phyloP scores from a whole-genome alignment of 2,113 vertebrate species.

The Oryzias melastigma region DNA sequence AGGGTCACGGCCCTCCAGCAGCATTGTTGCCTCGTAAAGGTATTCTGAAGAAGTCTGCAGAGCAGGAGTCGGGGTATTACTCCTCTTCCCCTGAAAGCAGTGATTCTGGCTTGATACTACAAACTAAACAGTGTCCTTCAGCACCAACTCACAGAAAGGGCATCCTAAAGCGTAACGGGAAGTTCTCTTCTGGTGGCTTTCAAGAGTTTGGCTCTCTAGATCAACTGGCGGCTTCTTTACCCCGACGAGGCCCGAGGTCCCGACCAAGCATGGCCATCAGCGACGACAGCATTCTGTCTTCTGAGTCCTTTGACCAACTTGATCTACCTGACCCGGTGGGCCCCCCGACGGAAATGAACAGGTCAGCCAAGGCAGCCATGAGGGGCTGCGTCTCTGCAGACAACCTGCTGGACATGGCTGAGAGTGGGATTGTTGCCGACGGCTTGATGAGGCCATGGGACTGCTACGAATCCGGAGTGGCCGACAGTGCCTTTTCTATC shows the following conservation, averaged over 20 bases:
- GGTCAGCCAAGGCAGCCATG: conserved; percentile 61
- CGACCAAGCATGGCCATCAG: conserved; percentile 82
- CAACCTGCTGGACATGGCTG: conserved; percentile 82
- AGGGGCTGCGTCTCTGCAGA: conserved; percentile 87
- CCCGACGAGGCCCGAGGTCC: conserved; percentile 4
- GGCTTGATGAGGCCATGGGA: conserved; percentile 56
- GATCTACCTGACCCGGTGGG: conserved; percentile 81
- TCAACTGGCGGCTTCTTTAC: conserved; percentile 71
- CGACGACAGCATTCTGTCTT: conserved; percentile 95
- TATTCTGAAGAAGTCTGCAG: conserved; percentile 87
- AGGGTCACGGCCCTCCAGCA: conserved; percentile 4
- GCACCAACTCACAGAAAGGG: conserved; percentile 77
- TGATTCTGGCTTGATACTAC: conserved; percentile 66
- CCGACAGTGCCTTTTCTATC: conserved; percentile 80
- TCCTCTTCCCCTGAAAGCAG: conserved; percentile 86
- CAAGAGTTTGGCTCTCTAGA: conserved; percentile 77
- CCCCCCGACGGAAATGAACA: conserved; percentile 4
- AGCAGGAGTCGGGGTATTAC: conserved; percentile 89
- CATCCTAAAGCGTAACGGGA: conserved; percentile 89
- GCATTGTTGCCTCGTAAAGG: conserved; percentile 83
- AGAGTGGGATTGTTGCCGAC: conserved; percentile 47
- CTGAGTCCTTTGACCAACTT: conserved; percentile 92
- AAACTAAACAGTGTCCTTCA: conserved; percentile 38
- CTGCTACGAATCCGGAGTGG: conserved; percentile 74
- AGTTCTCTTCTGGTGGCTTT: conserved; percentile 79